These are phyloP conservation scores for Hydraecia micacea DNA, from an alignment of 2,888 invertebrate genomes.

Conservation along the genomic window DNA sequence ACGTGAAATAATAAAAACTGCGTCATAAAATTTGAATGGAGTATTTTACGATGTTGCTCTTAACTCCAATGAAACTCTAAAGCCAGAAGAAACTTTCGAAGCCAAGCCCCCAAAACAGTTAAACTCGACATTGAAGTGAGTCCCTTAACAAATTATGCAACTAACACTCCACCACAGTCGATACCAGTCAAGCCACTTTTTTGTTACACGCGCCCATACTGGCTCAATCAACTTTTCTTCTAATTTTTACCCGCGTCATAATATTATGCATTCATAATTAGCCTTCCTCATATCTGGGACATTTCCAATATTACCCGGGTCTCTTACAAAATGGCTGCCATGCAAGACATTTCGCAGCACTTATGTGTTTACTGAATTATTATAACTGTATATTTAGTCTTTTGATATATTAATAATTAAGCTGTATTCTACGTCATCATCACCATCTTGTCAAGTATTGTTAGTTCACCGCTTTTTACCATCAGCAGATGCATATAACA, in stretches of 20 bases:
- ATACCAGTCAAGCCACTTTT: slow-evolving; percentile 42
- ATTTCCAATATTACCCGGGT: slow-evolving; percentile 15
- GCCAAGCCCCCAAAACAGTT: slow-evolving; percentile 44
- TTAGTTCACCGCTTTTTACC: background rate
- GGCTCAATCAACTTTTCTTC: slow-evolving; percentile 59
- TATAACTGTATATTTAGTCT: background rate
- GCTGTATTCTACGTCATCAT: background rate
- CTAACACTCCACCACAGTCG: slow-evolving; percentile 17
- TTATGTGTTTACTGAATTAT: background rate
- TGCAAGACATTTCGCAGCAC: background rate
- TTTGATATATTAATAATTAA: slow-evolving; percentile 18
- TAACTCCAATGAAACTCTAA: background rate
- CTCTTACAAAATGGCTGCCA: slow-evolving; percentile 19
- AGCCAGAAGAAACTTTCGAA: slow-evolving; percentile 3
- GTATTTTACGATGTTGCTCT: slow-evolving; percentile 1
- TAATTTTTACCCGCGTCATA: slow-evolving; percentile 34
- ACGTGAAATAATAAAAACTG: background rate
- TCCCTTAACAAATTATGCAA: slow-evolving; percentile 58
- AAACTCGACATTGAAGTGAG: background rate
- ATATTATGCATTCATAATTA: slow-evolving; percentile 39
- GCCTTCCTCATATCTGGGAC: slow-evolving; percentile 12
- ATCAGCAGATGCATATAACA: slow-evolving; percentile 7
- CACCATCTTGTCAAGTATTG: background rate
- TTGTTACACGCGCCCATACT: background rate
- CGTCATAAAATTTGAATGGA: background rate